A percentile compares a stretch with the other conserved stretches of the same genome.
Evolutionary conservation across 37 sponge, comb jelly and placozoan genomes (phyloP).

Genomic region (Trichoplax adhaerens): DNA sequence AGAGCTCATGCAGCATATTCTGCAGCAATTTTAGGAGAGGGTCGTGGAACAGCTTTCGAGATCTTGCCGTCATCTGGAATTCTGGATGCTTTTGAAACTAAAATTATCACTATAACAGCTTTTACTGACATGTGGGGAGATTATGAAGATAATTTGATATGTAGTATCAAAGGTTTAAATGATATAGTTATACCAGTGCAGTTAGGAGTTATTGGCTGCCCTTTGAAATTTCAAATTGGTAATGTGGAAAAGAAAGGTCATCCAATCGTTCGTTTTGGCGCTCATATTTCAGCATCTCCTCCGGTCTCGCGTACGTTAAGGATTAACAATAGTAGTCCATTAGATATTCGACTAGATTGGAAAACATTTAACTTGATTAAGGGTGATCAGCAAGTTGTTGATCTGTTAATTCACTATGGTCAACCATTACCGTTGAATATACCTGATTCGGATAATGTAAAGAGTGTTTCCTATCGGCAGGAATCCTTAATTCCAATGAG

Average conservation of each 20-base stretch:
- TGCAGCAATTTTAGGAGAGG: constrained; percentile 25
- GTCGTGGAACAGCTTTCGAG: constrained; percentile 48
- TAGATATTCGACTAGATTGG: constrained; percentile 42
- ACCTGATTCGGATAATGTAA: too few relatives aligned
- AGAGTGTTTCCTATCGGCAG: too few relatives aligned
- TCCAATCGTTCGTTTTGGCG: constrained; percentile 25
- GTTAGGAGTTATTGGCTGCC: constrained; percentile 34
- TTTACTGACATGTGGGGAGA: constrained; percentile 72
- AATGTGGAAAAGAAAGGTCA: constrained; percentile 2
- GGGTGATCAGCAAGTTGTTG: constrained; percentile 34
- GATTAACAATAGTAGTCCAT: constrained; percentile 29
- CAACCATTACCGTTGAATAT: constrained; percentile 24
- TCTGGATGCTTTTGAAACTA: constrained; percentile 32
- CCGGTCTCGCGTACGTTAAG: constrained; percentile 24
- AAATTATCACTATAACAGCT: constrained; percentile 38
- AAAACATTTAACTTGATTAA: constrained; percentile 21
- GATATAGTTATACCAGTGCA: constrained; percentile 17
- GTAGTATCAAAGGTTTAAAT: constrained; percentile 29
- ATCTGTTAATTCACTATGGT: constrained; percentile 26
- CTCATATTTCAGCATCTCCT: constrained; percentile 9
- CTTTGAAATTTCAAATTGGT: constrained; percentile 38
- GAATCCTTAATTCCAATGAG: neutral
- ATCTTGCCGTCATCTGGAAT: constrained; percentile 22
- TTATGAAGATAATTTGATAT: constrained; percentile 44
- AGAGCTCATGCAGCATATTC: constrained; percentile 6